Base-by-base conservation (phyloP, 2,113 vertebrate genomes). In the Scatophagus argus region DNA sequence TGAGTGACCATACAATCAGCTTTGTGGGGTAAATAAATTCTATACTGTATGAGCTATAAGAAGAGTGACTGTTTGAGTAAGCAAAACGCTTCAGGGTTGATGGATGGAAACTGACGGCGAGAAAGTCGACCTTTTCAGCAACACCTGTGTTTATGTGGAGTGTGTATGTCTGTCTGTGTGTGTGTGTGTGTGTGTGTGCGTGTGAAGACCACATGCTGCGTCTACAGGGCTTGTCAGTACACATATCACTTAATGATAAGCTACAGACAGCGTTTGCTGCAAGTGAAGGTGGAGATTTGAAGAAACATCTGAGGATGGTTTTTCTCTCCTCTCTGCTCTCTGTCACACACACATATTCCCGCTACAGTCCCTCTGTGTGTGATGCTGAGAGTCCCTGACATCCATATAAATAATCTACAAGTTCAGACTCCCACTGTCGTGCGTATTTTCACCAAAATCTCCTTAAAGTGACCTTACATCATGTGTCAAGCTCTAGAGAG, bases 371-470 rank as follows among this genome's bases (percentile, higher is more conserved):
- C 1, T 27, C 79, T 81, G 79, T 44, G 77, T 73, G 69, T 93
- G 92, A 94, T 13, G 81, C 82, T 91, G 90, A 95, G 83, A 84
- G 84, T 88, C 80, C 80, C 87, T 80, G 93, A 94, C 94, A 95
- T 83, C 77, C 89, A 58, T 79, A 94, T 95, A 89, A 95, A 95
- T 94, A 94, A 94, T 95, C 91, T 77, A 94, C 92, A 93, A 86
- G 11, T 81, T 83, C 88, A 77, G 88, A 79, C 70, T 74, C 76
- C 74, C 56, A 54, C 87, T 66, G 77, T 70, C 27, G 2, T 55
- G 64, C 6, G 4, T 49, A 52, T 83, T 71, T 79, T 79, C 36
- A 23, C 56, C 62, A 36, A 77, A 83, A 59, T 59, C 56, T 61
- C 77, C 85, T 76, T 84, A 70, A 44, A 69, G 77, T 38, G 8